Evolutionary conservation across 2,113 vertebrate genomes (phyloP), one percentile per base, ranked within the genome.

Genomic region (Prochilodus magdalenae): DNA sequence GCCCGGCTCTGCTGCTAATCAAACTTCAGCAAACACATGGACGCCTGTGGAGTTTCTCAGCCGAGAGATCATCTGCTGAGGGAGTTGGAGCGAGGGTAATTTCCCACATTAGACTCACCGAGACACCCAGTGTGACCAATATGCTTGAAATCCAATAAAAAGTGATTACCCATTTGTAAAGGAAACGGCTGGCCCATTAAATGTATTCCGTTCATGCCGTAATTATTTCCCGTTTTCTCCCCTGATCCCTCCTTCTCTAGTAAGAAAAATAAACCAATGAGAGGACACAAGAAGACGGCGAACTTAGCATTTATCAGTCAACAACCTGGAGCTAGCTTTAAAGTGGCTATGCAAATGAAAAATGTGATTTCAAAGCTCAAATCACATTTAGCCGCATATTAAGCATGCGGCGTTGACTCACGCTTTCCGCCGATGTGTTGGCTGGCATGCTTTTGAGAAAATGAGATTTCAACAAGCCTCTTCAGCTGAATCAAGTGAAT

Each of bases 131-230:
- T 44, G 49, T 69, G 77, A 27, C 65, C 51, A 70, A 79, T 6
- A 57, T 70, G 62, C 49, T 78, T 30, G 11, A 79, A 79, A 79
- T 71, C 66, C 77, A 70, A 79, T 79, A 59, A 71, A 79, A 24
- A 71, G 57, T 60, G 51, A 71, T 79, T 71, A 71, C 53, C 24
- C n/a, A 4, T 40, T 44, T 70, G 44, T 53, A 70, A 70, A 36
- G 20, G 16, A 59, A 30, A 62, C 5, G 6, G 33, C 59, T 63
- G 70, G 70, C 20, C 59, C 57, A 80, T 80, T 80, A 73, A 73
- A 63, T 70, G 51, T 51, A 44, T 53, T 80, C 57, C 78, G 26
- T 80, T 44, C 59, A 73, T 73, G 26, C 55, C 36, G 59, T 73
- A 33, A 80, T 72, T 80, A 72, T 80, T 73, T 80, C 69, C 73